Percentiles rank a stretch among this genome's conserved stretches.
Conservation (phyloP, 2,888 invertebrate species). For the Hyposoter dolosus region DNA sequence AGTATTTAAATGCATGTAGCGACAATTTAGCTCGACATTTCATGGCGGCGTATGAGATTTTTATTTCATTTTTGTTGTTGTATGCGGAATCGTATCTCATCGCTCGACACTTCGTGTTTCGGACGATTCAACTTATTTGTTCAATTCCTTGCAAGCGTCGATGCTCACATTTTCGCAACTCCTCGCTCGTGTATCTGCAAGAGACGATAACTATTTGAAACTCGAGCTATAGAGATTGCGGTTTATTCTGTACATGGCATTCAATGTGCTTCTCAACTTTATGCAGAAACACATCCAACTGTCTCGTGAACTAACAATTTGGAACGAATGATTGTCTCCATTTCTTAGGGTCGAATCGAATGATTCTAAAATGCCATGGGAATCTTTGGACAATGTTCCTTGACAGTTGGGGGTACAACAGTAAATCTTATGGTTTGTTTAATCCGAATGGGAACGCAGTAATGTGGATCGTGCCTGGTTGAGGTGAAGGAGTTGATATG, state of each 20-base stretch:
- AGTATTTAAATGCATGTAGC: constrained; percentile 12
- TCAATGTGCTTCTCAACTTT: not conserved
- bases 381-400: not conserved
- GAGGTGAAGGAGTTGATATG: not conserved
- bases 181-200: constrained; percentile 18
- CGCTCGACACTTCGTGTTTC: not conserved
- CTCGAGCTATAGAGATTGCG: constrained; percentile 13
- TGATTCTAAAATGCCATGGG: too few species aligned
- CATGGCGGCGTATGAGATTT: not conserved
- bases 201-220: constrained; percentile 30
- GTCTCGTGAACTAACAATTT: constrained; percentile 9
- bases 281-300: not conserved
- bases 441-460: too few species aligned
- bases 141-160: not conserved
- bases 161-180: constrained; percentile 38
- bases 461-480: not conserved
- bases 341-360: not conserved
- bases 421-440: not conserved
- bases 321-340: not conserved
- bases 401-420: not conserved
- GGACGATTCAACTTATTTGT: constrained; percentile 1
- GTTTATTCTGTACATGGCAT: constrained; percentile 30
- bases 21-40: not conserved
- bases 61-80: not conserved
- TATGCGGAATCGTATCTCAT: not conserved